A percentile compares a stretch with the other conserved stretches of the same genome.
These are phyloP conservation scores for Tenthredo mesomela DNA, from an alignment of 2,888 invertebrate species.

Conservation along the genomic window DNA sequence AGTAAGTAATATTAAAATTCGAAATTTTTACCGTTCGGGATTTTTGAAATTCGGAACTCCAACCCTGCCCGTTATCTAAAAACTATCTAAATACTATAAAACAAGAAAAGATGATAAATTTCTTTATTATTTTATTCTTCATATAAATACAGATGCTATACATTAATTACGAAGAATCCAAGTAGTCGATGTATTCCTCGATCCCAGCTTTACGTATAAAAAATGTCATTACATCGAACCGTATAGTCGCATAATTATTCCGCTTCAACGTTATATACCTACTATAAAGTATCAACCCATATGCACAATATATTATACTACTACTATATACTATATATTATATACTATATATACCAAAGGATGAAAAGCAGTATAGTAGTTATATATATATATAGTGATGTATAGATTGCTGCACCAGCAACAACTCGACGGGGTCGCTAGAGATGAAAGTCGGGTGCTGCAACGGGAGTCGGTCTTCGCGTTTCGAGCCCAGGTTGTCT, in stretches of 20 bases:
- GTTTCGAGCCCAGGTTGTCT: conserved; percentile 70
- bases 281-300: neutral
- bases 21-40: too few relatives aligned
- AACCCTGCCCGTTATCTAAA: too few relatives aligned
- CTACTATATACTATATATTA: neutral
- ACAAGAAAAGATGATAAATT: neutral
- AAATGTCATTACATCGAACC: conserved; percentile 3
- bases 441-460: conserved; percentile 52
- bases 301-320: neutral
- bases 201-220: neutral
- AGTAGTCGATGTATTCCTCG: neutral
- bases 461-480: conserved; percentile 62
- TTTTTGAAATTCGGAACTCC: too few relatives aligned
- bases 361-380: neutral
- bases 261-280: neutral
- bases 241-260: neutral
- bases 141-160: neutral
- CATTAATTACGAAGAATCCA: neutral
- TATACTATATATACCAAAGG: neutral
- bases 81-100: too few relatives aligned
- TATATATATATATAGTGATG: neutral
- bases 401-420: conserved; percentile 18
- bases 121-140: neutral
- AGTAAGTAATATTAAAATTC: too few relatives aligned
- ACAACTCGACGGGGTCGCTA: conserved; percentile 14